phyloP scores from a whole-genome alignment of 2,797 vertebrate genomes.

The Benthosema pterotum region DNA sequence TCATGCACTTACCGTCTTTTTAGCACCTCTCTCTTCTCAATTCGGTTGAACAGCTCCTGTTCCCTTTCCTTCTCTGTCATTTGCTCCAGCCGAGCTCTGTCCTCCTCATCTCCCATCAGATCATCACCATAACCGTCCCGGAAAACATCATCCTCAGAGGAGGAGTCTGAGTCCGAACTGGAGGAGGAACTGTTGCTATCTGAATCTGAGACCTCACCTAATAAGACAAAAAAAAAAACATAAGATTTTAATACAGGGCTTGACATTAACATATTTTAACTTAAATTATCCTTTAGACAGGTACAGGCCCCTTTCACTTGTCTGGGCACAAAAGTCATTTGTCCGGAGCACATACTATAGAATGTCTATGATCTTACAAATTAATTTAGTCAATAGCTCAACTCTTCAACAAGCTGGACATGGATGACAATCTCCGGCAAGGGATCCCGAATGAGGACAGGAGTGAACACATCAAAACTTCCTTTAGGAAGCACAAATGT shows the following conservation, averaged over 20 bases:
- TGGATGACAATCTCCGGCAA: too few relatives aligned
- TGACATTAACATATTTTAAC: too few relatives aligned
- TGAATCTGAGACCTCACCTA: conserved; percentile 97
- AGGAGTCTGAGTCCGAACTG: conserved; percentile 94
- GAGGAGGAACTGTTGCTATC: conserved; percentile 98
- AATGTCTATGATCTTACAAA: too few relatives aligned
- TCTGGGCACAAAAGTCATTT: too few relatives aligned
- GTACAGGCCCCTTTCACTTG: too few relatives aligned
- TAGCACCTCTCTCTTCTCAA: conserved; percentile 97
- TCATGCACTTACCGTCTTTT: conserved; percentile 88
- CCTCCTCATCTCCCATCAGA: conserved; percentile 97
- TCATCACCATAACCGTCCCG: conserved; percentile 97
- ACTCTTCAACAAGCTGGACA: too few relatives aligned
- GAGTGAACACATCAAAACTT: too few relatives aligned
- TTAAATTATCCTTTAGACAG: too few relatives aligned
- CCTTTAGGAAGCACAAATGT: too few relatives aligned
- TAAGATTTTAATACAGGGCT: neutral
- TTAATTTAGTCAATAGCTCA: too few relatives aligned
- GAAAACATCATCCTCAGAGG: conserved; percentile 97
- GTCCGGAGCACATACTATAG: too few relatives aligned
- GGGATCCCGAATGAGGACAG: too few relatives aligned
- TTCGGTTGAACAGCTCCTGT: conserved; percentile 97
- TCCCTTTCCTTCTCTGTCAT: conserved; percentile 99
- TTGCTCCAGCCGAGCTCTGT: conserved; percentile 94
- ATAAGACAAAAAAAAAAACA: conserved; percentile 31